phyloP scores from a whole-genome alignment of 2,113 vertebrate species.

The Anarrhichthys ocellatus region DNA sequence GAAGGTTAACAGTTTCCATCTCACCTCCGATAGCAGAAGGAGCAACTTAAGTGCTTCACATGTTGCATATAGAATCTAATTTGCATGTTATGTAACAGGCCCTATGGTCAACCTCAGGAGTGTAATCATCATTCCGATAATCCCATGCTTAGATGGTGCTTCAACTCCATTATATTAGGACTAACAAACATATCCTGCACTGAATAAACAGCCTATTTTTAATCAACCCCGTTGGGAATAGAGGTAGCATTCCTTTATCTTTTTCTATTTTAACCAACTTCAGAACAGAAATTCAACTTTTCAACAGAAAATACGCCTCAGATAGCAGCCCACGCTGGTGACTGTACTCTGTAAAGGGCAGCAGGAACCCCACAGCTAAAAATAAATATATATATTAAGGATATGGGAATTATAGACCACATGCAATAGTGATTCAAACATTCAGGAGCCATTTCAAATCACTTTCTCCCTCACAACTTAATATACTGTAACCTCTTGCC shows the following conservation, averaged over 20 bases:
- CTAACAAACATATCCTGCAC: conserved; percentile 6
- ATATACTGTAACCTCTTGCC: conserved; percentile 23
- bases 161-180: conserved; percentile 19
- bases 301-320: background rate
- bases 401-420: background rate
- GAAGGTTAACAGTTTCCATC: conserved; percentile 35
- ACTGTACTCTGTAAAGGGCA: conserved; percentile 11
- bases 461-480: conserved; percentile 12
- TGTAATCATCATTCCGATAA: conserved; percentile 27
- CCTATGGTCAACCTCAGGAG: conserved; percentile 22
- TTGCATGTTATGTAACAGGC: conserved; percentile 38
- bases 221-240: background rate
- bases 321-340: background rate
- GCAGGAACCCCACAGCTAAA: background rate
- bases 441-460: conserved; percentile 23
- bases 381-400: background rate
- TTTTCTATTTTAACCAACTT: background rate
- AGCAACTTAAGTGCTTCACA: background rate
- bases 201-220: conserved; percentile 6
- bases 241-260: background rate
- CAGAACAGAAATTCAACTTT: conserved; percentile 5
- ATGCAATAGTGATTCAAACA: background rate
- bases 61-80: conserved; percentile 17
- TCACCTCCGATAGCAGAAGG: conserved; percentile 33
- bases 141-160: conserved; percentile 34